Conservation (phyloP, 2,113 vertebrate species). For the Triplophysa dalaica region DNA sequence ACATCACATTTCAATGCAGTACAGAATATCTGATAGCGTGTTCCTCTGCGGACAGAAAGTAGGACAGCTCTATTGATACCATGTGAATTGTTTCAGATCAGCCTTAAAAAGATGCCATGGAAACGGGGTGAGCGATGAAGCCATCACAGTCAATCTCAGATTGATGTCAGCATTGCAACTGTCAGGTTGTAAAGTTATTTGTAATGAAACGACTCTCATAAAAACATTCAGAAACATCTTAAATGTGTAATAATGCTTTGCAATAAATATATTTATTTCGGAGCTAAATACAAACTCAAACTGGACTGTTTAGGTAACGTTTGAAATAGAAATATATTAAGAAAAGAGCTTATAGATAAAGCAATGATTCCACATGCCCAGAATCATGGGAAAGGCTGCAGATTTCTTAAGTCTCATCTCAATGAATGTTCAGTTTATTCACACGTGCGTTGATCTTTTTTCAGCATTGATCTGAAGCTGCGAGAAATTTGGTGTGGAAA, state of each 20-base stretch:
- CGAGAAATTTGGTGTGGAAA: too few species aligned
- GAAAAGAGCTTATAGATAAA: not conserved
- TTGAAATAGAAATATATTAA: not conserved
- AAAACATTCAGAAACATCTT: not conserved
- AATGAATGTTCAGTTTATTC: too few species aligned
- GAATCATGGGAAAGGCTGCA: too few species aligned
- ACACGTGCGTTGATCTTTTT: too few species aligned
- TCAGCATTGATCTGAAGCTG: too few species aligned
- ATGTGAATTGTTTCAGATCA: conserved; percentile 30
- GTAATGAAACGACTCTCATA: not conserved
- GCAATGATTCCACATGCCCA: not conserved
- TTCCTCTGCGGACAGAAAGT: conserved; percentile 45
- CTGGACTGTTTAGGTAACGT: not conserved
- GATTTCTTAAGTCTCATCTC: too few species aligned
- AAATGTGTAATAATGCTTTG: not conserved
- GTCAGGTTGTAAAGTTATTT: not conserved
- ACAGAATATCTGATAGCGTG: conserved; percentile 41
- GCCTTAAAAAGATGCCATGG: not conserved
- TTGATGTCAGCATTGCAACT: not conserved
- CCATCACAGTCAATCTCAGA: not conserved
- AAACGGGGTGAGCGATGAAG: not conserved
- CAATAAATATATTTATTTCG: not conserved
- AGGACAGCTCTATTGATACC: conserved; percentile 44
- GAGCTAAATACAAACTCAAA: not conserved
- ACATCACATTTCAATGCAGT: conserved; percentile 19